Evolutionary conservation across 2,113 vertebrate species (phyloP).

Genomic region (Phalacrocorax carbo): DNA sequence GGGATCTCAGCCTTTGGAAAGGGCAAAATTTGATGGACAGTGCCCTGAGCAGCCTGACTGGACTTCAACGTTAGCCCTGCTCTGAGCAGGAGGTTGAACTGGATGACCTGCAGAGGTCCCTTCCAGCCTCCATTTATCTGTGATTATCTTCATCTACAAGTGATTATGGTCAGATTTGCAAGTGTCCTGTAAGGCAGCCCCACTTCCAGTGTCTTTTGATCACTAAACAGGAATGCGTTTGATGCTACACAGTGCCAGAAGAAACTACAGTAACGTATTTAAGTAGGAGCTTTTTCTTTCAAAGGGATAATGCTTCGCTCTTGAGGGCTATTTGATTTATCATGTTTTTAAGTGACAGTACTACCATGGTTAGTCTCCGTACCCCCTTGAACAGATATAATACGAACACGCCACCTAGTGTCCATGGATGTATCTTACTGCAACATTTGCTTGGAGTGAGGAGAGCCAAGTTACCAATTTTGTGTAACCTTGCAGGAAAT

Average conservation of each 20-base stretch:
- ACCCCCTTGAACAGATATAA: neutral
- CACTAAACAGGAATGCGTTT: neutral
- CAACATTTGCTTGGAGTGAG: neutral
- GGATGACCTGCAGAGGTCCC: neutral
- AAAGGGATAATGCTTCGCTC: neutral
- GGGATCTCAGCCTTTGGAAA: neutral
- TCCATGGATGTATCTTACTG: neutral
- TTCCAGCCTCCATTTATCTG: neutral
- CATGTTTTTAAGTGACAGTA: neutral
- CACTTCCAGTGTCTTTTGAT: neutral
- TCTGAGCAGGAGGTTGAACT: neutral
- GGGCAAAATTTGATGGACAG: neutral
- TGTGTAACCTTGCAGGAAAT: neutral
- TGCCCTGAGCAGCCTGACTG: neutral
- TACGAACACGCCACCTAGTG: constrained; percentile 66
- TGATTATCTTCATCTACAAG: neutral
- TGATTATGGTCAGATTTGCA: neutral
- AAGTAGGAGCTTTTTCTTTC: neutral
- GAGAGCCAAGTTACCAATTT: neutral
- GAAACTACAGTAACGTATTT: neutral
- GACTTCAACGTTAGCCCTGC: neutral
- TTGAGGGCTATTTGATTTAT: neutral
- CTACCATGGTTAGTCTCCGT: neutral
- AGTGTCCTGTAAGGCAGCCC: neutral
- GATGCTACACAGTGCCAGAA: neutral